phyloP scores from a whole-genome alignment of 2,113 vertebrate species.

The Thamnaconus septentrionalis region DNA sequence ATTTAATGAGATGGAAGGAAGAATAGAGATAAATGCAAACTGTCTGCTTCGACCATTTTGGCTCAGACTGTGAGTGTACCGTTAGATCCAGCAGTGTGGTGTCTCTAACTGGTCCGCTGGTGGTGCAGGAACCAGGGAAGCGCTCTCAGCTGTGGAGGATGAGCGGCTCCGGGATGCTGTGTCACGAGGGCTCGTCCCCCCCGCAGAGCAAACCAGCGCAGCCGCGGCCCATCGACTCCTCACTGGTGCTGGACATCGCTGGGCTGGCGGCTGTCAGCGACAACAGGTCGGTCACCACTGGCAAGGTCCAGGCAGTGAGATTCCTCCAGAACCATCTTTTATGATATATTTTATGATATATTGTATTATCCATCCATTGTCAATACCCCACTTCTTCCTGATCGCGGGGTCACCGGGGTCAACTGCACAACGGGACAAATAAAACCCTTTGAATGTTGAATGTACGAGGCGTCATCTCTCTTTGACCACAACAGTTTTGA shows the following conservation, averaged over 20 bases:
- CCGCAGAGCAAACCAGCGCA: slow-evolving; percentile 87
- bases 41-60: no score
- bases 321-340: no score
- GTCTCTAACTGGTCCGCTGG: neutral
- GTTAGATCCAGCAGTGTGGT: no score
- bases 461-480: neutral
- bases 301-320: neutral
- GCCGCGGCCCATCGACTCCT: slow-evolving; percentile 80
- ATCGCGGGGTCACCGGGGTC: no score
- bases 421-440: no score
- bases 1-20: no score
- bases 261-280: slow-evolving; percentile 94
- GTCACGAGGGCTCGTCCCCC: slow-evolving; percentile 94
- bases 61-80: no score
- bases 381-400: no score
- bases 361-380: no score
- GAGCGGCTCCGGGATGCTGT: slow-evolving; percentile 86
- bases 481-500: slow-evolving; percentile 79
- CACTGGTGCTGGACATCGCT: slow-evolving; percentile 91
- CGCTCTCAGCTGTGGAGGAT: slow-evolving; percentile 97
- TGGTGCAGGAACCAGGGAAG: slow-evolving; percentile 93
- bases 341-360: no score
- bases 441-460: no score
- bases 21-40: no score
- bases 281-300: slow-evolving; percentile 80